A percentile compares a stretch with the other conserved stretches of the same genome.
Evolutionary conservation across 2,888 invertebrate species (phyloP).

Genomic region (Synanthedon myopaeformis): DNA sequence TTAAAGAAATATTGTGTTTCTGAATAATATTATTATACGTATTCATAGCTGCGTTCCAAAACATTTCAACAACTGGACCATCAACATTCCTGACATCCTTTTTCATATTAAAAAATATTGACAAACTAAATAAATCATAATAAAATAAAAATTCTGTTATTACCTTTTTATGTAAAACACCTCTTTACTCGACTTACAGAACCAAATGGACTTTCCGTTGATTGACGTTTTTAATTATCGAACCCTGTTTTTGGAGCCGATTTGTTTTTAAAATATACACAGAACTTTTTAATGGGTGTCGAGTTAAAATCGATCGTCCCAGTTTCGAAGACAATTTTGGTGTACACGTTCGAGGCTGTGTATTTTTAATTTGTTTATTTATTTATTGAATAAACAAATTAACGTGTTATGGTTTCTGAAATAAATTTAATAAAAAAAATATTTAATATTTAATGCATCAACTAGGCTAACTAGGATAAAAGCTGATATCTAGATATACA

Average conservation of each 20-base stretch:
- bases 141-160: background rate
- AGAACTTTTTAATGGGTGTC: conserved; percentile 19
- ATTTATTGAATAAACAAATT: too few species aligned
- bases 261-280: conserved; percentile 19
- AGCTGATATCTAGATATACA: too few species aligned
- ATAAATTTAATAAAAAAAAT: too few species aligned
- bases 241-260: conserved; percentile 25
- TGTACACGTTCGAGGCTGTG: background rate
- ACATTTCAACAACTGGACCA: too few species aligned
- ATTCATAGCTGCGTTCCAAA: too few species aligned
- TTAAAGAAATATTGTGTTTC: too few species aligned
- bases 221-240: conserved; percentile 63
- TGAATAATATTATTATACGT: too few species aligned
- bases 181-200: conserved; percentile 2
- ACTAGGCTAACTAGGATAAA: too few species aligned
- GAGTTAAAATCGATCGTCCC: conserved; percentile 27
- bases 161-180: background rate
- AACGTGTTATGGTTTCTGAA: too few species aligned
- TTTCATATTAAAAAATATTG: too few species aligned
- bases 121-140: background rate
- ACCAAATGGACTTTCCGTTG: conserved; percentile 33
- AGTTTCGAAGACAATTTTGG: conserved; percentile 6
- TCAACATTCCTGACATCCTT: too few species aligned
- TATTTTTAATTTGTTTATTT: background rate
- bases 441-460: too few species aligned